phyloP scores from a whole-genome alignment of 2,113 vertebrate species.

The Orientallactaga bullata region DNA sequence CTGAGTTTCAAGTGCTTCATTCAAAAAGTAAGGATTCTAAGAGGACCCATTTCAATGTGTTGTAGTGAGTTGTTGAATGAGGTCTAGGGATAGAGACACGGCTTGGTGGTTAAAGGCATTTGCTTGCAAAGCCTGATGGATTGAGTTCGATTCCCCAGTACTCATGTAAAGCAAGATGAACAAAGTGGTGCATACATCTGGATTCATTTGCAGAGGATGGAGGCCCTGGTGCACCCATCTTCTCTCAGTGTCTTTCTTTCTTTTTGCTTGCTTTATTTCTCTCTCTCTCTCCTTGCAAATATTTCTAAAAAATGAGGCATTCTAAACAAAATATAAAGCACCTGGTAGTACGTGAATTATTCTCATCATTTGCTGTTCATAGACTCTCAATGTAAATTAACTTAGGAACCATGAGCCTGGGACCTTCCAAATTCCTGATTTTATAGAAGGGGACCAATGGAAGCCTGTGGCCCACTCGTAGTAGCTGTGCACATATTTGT shows the following conservation, averaged over 20 bases:
- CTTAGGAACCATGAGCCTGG: neutral
- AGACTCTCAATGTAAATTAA: neutral
- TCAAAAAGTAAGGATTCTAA: neutral
- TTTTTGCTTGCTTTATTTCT: too few relatives aligned
- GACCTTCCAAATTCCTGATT: neutral
- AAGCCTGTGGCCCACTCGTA: neutral
- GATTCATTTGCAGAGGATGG: too few relatives aligned
- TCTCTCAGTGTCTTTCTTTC: too few relatives aligned
- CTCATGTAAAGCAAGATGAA: too few relatives aligned
- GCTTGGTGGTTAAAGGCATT: too few relatives aligned
- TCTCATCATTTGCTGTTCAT: constrained; percentile 1
- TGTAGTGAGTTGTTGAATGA: neutral
- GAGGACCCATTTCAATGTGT: neutral
- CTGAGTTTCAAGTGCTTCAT: neutral
- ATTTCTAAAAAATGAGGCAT: neutral
- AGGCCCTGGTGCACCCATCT: too few relatives aligned
- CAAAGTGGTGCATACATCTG: too few relatives aligned
- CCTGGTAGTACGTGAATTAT: neutral
- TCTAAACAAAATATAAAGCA: neutral
- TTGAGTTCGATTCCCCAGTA: too few relatives aligned
- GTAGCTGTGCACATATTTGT: neutral
- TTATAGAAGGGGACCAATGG: neutral
- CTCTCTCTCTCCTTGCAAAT: too few relatives aligned
- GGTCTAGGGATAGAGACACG: neutral
- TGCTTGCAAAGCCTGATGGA: too few relatives aligned